Evolutionary conservation across 1,140 invertebrate genomes (phyloP).

Genomic region (Drosophila biarmipes): DNA sequence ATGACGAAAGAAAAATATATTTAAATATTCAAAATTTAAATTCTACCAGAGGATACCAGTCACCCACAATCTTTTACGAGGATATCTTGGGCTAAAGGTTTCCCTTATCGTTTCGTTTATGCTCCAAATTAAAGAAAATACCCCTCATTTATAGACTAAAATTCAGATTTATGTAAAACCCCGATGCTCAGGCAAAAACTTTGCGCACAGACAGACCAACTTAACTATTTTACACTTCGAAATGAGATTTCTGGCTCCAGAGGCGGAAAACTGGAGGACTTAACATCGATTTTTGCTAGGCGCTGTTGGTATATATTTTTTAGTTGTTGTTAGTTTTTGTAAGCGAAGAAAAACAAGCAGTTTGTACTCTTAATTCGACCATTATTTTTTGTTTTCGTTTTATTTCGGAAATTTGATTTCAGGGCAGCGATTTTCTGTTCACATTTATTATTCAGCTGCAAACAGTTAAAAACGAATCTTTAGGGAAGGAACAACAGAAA

Average conservation of each 20-base stretch:
- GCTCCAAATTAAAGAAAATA: conserved; percentile 20
- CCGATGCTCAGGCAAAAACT: conserved; percentile 58
- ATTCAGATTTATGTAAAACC: conserved; percentile 12
- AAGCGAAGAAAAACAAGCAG: conserved; percentile 41
- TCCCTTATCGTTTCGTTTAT: conserved; percentile 2
- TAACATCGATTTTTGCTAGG: conserved; percentile 47
- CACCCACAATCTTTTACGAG: not conserved
- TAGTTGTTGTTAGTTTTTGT: conserved; percentile 78
- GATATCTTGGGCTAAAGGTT: not conserved
- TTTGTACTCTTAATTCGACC: conserved; percentile 9
- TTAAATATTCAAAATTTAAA: not conserved
- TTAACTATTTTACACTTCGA: conserved; percentile 5
- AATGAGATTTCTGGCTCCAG: conserved; percentile 34
- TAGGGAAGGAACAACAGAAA: conserved; percentile 37
- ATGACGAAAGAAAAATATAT: not conserved
- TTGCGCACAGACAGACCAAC: conserved; percentile 56
- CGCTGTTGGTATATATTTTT: conserved; percentile 60
- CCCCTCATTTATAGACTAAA: not conserved
- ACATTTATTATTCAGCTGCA: conserved; percentile 3
- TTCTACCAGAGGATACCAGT: not conserved
- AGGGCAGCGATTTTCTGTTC: not conserved
- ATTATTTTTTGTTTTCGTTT: conserved; percentile 22
- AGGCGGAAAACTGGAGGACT: conserved; percentile 44
- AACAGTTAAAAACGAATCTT: conserved; percentile 15
- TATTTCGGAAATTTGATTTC: conserved; percentile 41